These are phyloP conservation scores for Agrilus mali DNA, from an alignment of 2,888 invertebrate species.

Conservation along the genomic window DNA sequence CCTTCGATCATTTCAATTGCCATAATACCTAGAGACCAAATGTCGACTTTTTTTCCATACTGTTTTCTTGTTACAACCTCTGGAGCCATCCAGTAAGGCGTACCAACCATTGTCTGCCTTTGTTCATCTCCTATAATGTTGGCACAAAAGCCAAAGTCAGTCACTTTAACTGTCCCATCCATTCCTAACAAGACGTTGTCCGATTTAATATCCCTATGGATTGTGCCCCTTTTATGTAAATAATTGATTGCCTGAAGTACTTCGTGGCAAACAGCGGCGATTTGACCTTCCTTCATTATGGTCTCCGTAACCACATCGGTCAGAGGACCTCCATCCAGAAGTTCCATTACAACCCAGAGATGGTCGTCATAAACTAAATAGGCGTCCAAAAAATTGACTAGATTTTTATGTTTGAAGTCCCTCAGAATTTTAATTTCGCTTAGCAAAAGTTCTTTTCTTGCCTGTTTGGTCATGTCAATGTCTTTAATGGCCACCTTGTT, in stretches of 20 bases:
- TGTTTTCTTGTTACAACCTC: conserved; percentile 87
- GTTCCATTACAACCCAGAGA: conserved; percentile 95
- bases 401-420: conserved; percentile 84
- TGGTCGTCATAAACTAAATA: conserved; percentile 77
- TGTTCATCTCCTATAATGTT: conserved; percentile 91
- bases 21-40: conserved; percentile 97
- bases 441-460: conserved; percentile 88
- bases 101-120: conserved; percentile 95
- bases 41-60: conserved; percentile 77
- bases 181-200: conserved; percentile 90
- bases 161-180: conserved; percentile 84
- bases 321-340: conserved; percentile 86
- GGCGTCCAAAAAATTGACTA: conserved; percentile 90
- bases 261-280: conserved; percentile 88
- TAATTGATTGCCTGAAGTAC: conserved; percentile 80
- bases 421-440: conserved; percentile 90
- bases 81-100: conserved; percentile 98
- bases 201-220: conserved; percentile 94
- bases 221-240: conserved; percentile 78
- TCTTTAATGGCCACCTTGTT: conserved; percentile 89
- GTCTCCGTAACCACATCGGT: conserved; percentile 97
- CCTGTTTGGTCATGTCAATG: conserved; percentile 89
- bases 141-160: conserved; percentile 97
- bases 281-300: conserved; percentile 92
- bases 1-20: conserved; percentile 96